phyloP scores from a whole-genome alignment of 2,888 invertebrate genomes.

The Drosophila flavopinicola region DNA sequence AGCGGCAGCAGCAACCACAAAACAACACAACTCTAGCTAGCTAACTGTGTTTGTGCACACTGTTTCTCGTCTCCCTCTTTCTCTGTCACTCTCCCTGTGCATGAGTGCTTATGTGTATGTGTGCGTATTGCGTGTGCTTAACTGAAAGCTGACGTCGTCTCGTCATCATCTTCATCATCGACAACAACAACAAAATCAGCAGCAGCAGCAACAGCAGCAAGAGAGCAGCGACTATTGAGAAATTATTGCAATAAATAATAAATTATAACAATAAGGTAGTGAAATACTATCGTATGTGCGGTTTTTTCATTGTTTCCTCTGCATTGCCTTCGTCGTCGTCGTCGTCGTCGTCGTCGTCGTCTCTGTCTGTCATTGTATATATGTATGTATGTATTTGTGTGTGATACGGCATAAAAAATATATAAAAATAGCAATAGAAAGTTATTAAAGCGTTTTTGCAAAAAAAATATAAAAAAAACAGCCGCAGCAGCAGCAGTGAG shows the following conservation, averaged over 20 bases:
- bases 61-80: slow-evolving; percentile 52
- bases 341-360: too few species aligned
- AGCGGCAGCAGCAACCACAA: slow-evolving; percentile 23
- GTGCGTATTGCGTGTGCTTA: slow-evolving; percentile 55
- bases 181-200: slow-evolving; percentile 12
- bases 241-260: slow-evolving; percentile 51
- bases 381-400: slow-evolving; percentile 10
- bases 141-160: slow-evolving; percentile 64
- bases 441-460: slow-evolving; percentile 73
- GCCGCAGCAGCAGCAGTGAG: slow-evolving; percentile 38
- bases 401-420: slow-evolving; percentile 51
- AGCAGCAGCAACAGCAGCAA: background rate
- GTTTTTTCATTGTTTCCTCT: slow-evolving; percentile 50
- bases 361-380: slow-evolving; percentile 26
- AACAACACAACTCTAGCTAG: slow-evolving; percentile 33
- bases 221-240: slow-evolving; percentile 31
- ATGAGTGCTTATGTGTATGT: slow-evolving; percentile 30
- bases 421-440: slow-evolving; percentile 80
- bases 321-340: slow-evolving; percentile 33
- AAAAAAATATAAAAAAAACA: slow-evolving; percentile 50
- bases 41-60: slow-evolving; percentile 49
- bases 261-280: slow-evolving; percentile 60
- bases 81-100: slow-evolving; percentile 28
- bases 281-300: slow-evolving; percentile 63
- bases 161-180: slow-evolving; percentile 39